Percentiles rank a stretch among this genome's conserved stretches.
Evolutionary conservation across 2,888 invertebrate genomes (phyloP).

Genomic region (Elaeidobius kamerunicus): DNA sequence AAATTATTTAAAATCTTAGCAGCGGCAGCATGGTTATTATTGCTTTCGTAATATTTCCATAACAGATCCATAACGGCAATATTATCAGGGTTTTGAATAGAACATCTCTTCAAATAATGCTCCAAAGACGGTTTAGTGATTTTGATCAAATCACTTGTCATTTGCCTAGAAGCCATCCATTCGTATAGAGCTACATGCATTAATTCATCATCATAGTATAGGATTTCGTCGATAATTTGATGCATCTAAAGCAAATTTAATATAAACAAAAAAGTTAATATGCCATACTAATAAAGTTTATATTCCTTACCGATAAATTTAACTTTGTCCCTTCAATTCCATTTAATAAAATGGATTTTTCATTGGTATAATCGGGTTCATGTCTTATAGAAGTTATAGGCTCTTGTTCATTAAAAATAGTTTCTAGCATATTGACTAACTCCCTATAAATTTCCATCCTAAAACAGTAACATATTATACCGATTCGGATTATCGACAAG

Average conservation of each 20-base stretch:
- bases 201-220: slow-evolving; percentile 77
- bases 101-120: slow-evolving; percentile 65
- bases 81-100: slow-evolving; percentile 55
- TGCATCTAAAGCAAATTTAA: slow-evolving; percentile 50
- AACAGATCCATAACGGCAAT: slow-evolving; percentile 66
- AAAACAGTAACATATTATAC: no score
- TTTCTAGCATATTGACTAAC: slow-evolving; percentile 74
- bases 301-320: slow-evolving; percentile 20
- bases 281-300: slow-evolving; percentile 18
- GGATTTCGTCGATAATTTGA: slow-evolving; percentile 63
- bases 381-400: slow-evolving; percentile 7
- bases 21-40: slow-evolving; percentile 87
- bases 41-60: slow-evolving; percentile 95
- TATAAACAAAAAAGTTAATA: background rate
- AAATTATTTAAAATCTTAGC: slow-evolving; percentile 86
- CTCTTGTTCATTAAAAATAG: slow-evolving; percentile 51
- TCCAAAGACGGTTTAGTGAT: slow-evolving; percentile 71
- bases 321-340: slow-evolving; percentile 22
- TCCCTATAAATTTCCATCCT: slow-evolving; percentile 90
- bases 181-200: slow-evolving; percentile 90
- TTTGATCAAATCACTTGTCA: slow-evolving; percentile 67
- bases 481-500: no score
- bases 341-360: slow-evolving; percentile 31
- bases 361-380: slow-evolving; percentile 21
- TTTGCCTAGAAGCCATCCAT: slow-evolving; percentile 81